These are phyloP conservation scores for Hippotragus niger DNA, from an alignment of 2,113 vertebrate genomes.

Conservation along the genomic window DNA sequence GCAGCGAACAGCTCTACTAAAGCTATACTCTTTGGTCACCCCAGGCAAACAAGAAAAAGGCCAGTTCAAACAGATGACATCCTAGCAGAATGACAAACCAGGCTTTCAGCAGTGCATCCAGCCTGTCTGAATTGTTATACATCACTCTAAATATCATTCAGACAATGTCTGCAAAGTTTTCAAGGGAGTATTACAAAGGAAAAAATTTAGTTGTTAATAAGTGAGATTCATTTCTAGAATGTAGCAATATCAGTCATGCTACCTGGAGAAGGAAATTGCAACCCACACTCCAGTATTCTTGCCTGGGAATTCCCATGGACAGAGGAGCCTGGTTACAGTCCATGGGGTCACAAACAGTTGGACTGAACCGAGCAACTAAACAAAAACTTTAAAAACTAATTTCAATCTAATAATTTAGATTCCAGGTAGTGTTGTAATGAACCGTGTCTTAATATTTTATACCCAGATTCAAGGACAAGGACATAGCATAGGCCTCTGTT, in stretches of 20 bases:
- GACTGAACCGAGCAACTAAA: background rate
- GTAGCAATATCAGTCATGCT: background rate
- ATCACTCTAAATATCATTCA: slow-evolving; percentile 61
- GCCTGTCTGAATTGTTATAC: slow-evolving; percentile 30
- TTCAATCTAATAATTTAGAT: background rate
- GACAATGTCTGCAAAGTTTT: background rate
- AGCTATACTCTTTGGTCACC: slow-evolving; percentile 58
- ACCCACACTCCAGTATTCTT: background rate
- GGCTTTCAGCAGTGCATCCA: slow-evolving; percentile 55
- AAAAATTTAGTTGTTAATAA: background rate
- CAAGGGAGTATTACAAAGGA: slow-evolving; percentile 18
- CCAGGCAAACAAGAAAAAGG: slow-evolving; percentile 74
- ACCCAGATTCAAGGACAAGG: background rate
- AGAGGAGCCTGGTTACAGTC: background rate
- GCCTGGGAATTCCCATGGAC: background rate
- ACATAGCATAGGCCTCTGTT: background rate
- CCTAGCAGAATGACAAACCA: slow-evolving; percentile 42
- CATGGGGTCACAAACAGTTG: background rate
- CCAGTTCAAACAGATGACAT: slow-evolving; percentile 70
- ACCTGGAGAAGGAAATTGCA: background rate
- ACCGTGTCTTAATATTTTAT: background rate
- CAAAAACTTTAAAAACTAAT: slow-evolving; percentile 29
- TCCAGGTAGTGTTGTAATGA: background rate
- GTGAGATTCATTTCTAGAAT: background rate
- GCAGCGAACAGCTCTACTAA: slow-evolving; percentile 67